Evolutionary conservation across 2,113 vertebrate genomes (phyloP), one percentile per base, ranked within the genome.

Genomic region (Fulmarus glacialis): DNA sequence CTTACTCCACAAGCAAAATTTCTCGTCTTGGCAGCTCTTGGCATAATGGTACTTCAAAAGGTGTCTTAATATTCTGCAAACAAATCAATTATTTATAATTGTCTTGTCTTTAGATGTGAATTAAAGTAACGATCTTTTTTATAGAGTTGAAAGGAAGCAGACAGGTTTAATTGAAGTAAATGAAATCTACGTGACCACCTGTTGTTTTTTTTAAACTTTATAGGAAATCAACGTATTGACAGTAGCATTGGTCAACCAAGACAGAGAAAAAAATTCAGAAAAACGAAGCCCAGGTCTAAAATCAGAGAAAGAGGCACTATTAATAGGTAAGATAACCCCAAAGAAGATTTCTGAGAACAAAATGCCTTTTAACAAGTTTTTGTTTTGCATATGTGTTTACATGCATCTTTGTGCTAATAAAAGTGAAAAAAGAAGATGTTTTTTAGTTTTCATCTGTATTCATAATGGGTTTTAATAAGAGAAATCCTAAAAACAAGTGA

Each of bases 221-320:
- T 95, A 99, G 99, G 98, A 98, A 97, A 98, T 99, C 95, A 99
- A 99, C 89, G 98, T 99, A 89, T 98, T 98, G 97, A 98, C 97
- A 43, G 98, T 98, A 36, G 97, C 98, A 8, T 22, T 98, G 95
- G 98, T 98, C 94, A 98, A 98, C 93, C 98, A 98, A 74, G 98
- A 98, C 94, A 98, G 98, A 97, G 99, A 99, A 85, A 99, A 98
- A 90, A 99, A 98, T 87, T 97, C 93, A 23, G 99, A 99, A 62
- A 98, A 98, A 82, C 87, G 97, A 95, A 98, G 96, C 75, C 98
- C 98, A 2, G 98, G 98, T 82, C 96, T 99, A 82, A 99, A 98
- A 95, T 99, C 99, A 74, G 99, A 99, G 87, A 99, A 99, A 92
- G 99, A 99, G 96, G 99, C 99, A 63, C 97, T 99, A 34, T 97